Evolutionary conservation across 2,113 vertebrate species (phyloP), one percentile per base, ranked within the genome.

Genomic region (Brienomyrus brachyistius): DNA sequence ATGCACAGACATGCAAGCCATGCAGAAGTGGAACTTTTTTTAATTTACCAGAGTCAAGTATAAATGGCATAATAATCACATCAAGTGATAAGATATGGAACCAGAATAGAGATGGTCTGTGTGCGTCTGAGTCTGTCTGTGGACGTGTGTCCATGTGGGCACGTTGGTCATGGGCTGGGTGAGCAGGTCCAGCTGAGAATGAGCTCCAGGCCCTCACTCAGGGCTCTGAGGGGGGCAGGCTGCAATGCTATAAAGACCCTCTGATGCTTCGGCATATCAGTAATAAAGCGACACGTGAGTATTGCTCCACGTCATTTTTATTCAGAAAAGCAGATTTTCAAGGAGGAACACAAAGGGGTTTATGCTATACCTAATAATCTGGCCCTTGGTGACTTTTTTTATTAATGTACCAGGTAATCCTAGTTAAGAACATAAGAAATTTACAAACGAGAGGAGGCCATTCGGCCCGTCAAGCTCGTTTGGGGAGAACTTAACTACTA

Each of bases 1-100:
- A 66, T 23, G 87, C 59, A 88, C 54, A n/a, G 87, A 62, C 87
- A 47, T 66, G 87, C n/a, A 59, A 88, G 87, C 5, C 17, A 43
- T 62, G 59, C 87, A 88, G 56, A 88, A 45, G 43, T 27, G 54
- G 35, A 88, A 45, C 50, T 40, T 56, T 87, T 87, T 59, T 56
- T 23, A 88, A 47, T 88, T 62, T 40, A 21, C 35, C 19, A 48
- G 74, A 80, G 35, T 6, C 74, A 80, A 19, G 43, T 80, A 80
- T 80, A 43, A 35, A 80, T 35, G 13, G 74, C 35, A 80, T 80
- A 80, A 80, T 80, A 80, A 80, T 80, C 5, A 19, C 74, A 43
- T 43, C 74, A 35, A 35, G 7, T 80, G 15, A 80, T 80, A 70
- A 70, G 10, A 70, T 70, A 11, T 27, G 23, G 9, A n/a, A n/a